A percentile compares a stretch with the other conserved stretches of the same genome.
These are phyloP conservation scores for Phrynocephalus versicolor DNA, from an alignment of 2,113 vertebrate species.

Conservation along the genomic window DNA sequence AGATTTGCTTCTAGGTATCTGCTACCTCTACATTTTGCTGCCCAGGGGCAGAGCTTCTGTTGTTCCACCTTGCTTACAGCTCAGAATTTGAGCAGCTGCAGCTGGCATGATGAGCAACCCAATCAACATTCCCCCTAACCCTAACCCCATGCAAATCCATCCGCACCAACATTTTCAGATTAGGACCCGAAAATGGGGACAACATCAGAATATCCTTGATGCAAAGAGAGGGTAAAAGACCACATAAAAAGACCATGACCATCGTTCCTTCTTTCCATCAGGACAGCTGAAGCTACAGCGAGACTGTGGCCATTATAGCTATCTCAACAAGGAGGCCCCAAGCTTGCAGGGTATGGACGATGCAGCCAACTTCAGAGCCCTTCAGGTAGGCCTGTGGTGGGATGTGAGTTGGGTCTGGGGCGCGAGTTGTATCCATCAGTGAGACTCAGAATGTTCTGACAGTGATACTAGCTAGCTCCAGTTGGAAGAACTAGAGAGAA, in stretches of 20 bases:
- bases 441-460: neutral
- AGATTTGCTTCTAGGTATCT: too few relatives aligned
- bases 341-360: constrained; percentile 64
- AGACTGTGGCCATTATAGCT: constrained; percentile 63
- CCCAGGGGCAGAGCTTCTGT: neutral
- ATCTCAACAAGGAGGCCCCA: constrained; percentile 62
- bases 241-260: neutral
- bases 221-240: neutral
- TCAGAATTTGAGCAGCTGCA: neutral
- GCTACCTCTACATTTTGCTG: too few relatives aligned
- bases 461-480: neutral
- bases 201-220: neutral
- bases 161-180: too few relatives aligned
- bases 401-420: neutral
- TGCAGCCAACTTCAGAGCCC: constrained; percentile 62
- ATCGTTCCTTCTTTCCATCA: constrained; percentile 25
- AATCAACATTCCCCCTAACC: neutral
- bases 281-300: constrained; percentile 71
- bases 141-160: too few relatives aligned
- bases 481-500: neutral
- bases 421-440: too few relatives aligned
- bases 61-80: neutral
- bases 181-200: neutral
- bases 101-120: neutral
- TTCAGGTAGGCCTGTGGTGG: constrained; percentile 63